Base-by-base conservation (phyloP, 2,113 vertebrate genomes). In the Melanocharis versteri region DNA sequence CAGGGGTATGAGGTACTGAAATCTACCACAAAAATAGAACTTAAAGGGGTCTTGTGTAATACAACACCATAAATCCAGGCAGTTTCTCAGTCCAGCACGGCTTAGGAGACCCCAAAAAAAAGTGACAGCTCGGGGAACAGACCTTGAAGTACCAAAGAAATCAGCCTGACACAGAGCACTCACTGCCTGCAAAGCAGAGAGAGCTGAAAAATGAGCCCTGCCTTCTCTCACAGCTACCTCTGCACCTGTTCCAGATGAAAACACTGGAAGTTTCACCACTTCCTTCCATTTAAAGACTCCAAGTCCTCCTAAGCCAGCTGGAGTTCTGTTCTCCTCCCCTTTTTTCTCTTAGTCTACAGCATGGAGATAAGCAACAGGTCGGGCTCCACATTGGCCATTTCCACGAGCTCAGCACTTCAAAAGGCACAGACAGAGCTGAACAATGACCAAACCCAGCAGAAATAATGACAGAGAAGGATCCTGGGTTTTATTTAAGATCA, bases 41-140 rank as follows among this genome's bases (percentile, higher is more conserved):
- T 54, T 11, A 27, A 22, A 84, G 42, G 33, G 33, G 5, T 2
- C 11, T 62, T 72, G 12, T 48, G 11, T 20, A 30, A 81, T 10
- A 31, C 6, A 45, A 3, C 40, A 58, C 23, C 60, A 24, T 6
- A 53, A 78, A 94, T 14, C 22, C 44, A 56, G 33, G 39, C 39
- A 47, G 58, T 13, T 48, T 20, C 28, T 73, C 48, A 68, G 28
- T 9, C 40, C 28, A 90, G 10, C 1, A 1, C 72, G 11, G 8
- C 6, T 58, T 31, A 54, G 42, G 23, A 83, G 9, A 75, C 8
- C 30, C 2, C 2, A 0, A 0, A 2, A 5, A 45, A 70, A 75
- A 48, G 24, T 64, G 26, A 11, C 22, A 42, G 9, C 6, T 48
- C 31, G 21, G 7, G 40, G 22, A 53, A 26, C 13, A 78, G 71